A percentile compares a stretch with the other conserved stretches of the same genome.
Evolutionary conservation across 2,797 vertebrate species (phyloP).

Genomic region (Onychomys torridus): DNA sequence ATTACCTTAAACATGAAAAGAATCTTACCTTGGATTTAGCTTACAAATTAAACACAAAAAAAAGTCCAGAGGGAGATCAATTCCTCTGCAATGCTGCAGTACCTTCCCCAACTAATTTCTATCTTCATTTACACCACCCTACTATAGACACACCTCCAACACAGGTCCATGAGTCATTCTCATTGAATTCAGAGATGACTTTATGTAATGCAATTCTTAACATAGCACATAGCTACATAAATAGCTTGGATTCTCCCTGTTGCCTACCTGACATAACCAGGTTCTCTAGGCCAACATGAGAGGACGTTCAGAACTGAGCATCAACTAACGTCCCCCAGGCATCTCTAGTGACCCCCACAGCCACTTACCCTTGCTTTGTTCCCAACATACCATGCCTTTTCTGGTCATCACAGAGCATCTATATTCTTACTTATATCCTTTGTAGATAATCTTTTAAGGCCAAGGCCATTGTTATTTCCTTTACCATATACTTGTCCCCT

Average conservation of each 20-base stretch:
- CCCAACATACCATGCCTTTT: neutral
- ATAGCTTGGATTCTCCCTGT: neutral
- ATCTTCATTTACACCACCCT: neutral
- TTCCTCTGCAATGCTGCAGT: neutral
- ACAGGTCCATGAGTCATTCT: neutral
- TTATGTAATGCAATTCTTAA: neutral
- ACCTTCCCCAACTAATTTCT: neutral
- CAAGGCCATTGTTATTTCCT: neutral
- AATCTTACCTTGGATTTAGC: neutral
- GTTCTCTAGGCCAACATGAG: neutral
- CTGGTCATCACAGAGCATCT: neutral
- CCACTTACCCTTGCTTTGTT: neutral
- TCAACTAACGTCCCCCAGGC: neutral
- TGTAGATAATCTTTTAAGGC: neutral
- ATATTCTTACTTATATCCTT: neutral
- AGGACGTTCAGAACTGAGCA: neutral
- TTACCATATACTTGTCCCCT: neutral
- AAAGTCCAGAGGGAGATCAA: neutral
- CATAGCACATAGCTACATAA: neutral
- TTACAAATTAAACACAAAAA: neutral
- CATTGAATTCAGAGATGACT: neutral
- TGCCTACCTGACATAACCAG: neutral
- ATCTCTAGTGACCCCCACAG: neutral
- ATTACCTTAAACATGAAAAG: conserved; percentile 1
- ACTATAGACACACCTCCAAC: neutral